Base-by-base conservation (phyloP, 37 sponge, comb jelly and placozoan genomes). In the Agelas oroides region DNA sequence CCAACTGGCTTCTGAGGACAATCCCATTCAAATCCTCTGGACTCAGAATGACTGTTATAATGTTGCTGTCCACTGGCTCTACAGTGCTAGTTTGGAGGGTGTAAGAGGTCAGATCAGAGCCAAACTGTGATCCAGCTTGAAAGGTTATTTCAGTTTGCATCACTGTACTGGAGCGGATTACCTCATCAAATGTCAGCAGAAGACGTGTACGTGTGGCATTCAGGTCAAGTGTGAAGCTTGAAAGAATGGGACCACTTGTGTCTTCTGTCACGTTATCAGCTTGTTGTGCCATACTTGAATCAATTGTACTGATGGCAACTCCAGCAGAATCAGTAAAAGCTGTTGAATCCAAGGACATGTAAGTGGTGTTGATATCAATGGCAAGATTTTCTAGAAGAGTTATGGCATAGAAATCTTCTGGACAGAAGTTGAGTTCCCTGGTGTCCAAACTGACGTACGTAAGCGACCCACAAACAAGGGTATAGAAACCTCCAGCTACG, bases 111-210 rank as follows among this genome's bases (percentile, higher is more conserved):
- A 53, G 57, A 34, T 25, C 71, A 25, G 70, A 32, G 1, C 60
- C 88, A 54, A 69, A 82, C 32, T 28, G 33, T 32, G 59, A 39
- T 1, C 59, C 38, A 52, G 97, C 75, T 59, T 91, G 95, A 6
- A 97, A 38, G 16, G 79, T 94, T 37, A 97, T 73, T 19, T 77
- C 86, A 59, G 73, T 75, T 20, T 86, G 41, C 16, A 86, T 77
- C 12, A 93, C 34, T 28, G 85, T 75, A 35, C 60, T 61, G 6
- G 81, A 72, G 63, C 88, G 76, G 39, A 96, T 76, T 33, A 96
- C 60, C 69, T 96, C 96, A 84, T 91, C 89, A 85, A 96, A 96
- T 0, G 86, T 88, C 1, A 96, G 84, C 13, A 84, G 21, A 1
- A 96, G 73, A 31, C 36, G 33, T 46, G 46, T 64, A n/a, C n/a